These are phyloP conservation scores for Syrmaticus mikado DNA, from an alignment of 2,113 vertebrate species.

Conservation along the genomic window DNA sequence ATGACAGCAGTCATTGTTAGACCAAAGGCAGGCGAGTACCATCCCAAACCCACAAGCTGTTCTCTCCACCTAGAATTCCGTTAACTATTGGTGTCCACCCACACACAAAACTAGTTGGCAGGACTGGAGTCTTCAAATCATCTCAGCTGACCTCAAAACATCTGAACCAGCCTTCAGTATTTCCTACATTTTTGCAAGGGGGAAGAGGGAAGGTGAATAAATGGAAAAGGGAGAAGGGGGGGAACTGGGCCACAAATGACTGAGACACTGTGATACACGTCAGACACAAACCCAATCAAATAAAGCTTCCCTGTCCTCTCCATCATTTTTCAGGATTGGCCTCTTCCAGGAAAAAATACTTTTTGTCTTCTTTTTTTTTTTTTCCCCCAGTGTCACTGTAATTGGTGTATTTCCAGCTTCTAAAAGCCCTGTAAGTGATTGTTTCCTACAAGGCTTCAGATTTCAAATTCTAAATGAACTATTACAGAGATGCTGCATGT, in stretches of 20 bases:
- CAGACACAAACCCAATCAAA: neutral
- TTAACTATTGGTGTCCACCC: neutral
- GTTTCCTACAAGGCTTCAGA: constrained; percentile 7
- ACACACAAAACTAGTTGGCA: neutral
- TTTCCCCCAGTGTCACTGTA: neutral
- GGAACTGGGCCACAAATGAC: neutral
- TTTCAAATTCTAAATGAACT: neutral
- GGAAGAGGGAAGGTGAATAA: neutral
- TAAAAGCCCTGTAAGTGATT: neutral
- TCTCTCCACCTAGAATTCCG: neutral
- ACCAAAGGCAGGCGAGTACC: neutral
- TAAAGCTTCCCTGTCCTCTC: neutral
- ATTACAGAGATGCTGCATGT: neutral
- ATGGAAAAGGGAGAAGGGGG: neutral
- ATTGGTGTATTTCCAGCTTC: neutral
- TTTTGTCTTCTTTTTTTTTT: neutral
- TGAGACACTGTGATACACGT: neutral
- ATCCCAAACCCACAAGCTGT: neutral
- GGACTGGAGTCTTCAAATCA: neutral
- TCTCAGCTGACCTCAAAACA: neutral
- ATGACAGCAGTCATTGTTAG: neutral
- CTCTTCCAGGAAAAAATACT: neutral
- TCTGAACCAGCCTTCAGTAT: constrained; percentile 21
- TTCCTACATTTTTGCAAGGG: neutral
- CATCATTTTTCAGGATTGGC: neutral